Percentiles rank a stretch among this genome's conserved stretches.
phyloP scores from a whole-genome alignment of 1,140 invertebrate genomes.

The Saccostrea glomerata region DNA sequence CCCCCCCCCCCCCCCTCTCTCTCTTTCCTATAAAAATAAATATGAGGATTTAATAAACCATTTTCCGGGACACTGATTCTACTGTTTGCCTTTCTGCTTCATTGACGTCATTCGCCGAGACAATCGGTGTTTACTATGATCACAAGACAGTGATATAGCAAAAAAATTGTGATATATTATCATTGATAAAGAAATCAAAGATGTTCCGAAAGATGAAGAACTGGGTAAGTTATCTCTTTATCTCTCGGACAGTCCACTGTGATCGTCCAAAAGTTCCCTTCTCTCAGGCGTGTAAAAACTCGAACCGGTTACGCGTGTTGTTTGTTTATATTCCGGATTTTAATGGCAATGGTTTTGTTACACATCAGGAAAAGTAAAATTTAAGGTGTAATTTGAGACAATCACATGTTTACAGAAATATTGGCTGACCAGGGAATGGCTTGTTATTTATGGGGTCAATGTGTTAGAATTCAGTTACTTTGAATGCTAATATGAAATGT shows the following conservation, averaged over 20 bases:
- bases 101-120: not conserved
- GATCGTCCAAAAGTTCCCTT: not conserved
- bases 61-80: not conserved
- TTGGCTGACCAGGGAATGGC: too few relatives aligned
- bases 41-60: too few relatives aligned
- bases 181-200: not conserved
- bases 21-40: too few relatives aligned
- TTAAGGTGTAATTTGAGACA: too few relatives aligned
- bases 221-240: not conserved
- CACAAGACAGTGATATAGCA: not conserved
- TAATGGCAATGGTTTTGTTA: too few relatives aligned
- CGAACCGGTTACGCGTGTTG: constrained; percentile 1
- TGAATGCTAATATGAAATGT: too few relatives aligned
- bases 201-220: constrained; percentile 11
- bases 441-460: too few relatives aligned
- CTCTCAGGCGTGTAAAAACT: not conserved
- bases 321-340: constrained; percentile 17
- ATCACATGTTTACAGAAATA: too few relatives aligned
- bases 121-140: not conserved
- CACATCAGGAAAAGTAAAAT: too few relatives aligned
- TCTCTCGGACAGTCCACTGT: not conserved
- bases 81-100: not conserved
- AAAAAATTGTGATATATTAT: not conserved
- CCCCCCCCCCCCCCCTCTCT: too few relatives aligned
- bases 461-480: too few relatives aligned